phyloP scores from a whole-genome alignment of 2,113 vertebrate genomes.

The Melanocharis versteri region DNA sequence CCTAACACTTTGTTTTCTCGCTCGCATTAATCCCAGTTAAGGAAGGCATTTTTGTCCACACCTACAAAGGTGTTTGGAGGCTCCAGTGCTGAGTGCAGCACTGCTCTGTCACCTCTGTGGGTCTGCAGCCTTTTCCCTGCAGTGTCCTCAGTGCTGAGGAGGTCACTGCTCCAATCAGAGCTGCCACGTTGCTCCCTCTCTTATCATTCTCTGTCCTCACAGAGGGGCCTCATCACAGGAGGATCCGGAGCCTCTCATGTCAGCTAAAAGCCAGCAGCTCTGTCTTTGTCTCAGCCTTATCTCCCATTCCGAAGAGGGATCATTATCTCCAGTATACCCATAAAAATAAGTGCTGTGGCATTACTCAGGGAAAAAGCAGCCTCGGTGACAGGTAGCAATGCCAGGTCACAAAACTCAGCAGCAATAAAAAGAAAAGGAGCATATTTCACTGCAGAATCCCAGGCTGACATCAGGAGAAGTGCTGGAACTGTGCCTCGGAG shows the following conservation, averaged over 20 bases:
- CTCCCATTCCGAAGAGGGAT: background rate
- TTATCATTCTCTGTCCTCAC: background rate
- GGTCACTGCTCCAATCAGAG: background rate
- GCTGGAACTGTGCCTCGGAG: background rate
- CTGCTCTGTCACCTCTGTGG: background rate
- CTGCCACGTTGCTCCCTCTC: background rate
- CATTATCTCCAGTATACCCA: background rate
- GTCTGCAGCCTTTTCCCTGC: background rate
- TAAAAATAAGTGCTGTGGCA: conserved; percentile 4
- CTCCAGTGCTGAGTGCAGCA: background rate
- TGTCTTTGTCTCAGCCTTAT: conserved; percentile 1
- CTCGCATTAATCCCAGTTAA: background rate
- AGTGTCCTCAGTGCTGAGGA: background rate
- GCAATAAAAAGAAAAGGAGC: background rate
- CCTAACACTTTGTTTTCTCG: background rate
- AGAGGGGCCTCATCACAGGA: background rate
- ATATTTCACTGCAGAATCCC: background rate
- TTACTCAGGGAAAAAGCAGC: background rate
- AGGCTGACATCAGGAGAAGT: background rate
- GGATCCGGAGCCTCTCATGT: background rate
- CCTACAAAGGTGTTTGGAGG: background rate
- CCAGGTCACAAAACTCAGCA: background rate
- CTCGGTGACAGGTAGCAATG: background rate
- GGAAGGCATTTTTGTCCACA: background rate
- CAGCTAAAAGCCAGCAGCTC: conserved; percentile 2